Percentiles rank a stretch among this genome's conserved stretches.
Evolutionary conservation across 2,797 vertebrate species (phyloP).

Genomic region (Esox lucius): DNA sequence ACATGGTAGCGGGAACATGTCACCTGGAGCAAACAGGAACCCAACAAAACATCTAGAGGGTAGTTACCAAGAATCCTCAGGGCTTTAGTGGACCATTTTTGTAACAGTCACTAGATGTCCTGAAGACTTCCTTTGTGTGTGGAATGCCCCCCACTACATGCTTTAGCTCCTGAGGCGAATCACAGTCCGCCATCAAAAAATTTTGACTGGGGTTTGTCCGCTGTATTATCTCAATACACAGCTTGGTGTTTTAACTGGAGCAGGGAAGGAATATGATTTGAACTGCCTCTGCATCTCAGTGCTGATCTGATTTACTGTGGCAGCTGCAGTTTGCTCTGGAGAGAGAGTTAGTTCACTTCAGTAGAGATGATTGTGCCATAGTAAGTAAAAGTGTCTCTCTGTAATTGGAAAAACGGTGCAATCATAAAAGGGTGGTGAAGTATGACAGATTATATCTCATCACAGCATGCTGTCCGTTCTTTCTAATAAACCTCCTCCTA

Average conservation of each 20-base stretch:
- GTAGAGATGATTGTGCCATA: not conserved
- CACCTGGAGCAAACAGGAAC: too few relatives aligned
- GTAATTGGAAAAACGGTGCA: not conserved
- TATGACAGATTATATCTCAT: conserved; percentile 23
- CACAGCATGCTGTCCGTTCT: conserved; percentile 1
- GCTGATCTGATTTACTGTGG: not conserved
- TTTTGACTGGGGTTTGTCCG: not conserved
- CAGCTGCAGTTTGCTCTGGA: not conserved
- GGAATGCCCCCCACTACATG: not conserved
- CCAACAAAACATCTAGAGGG: too few relatives aligned
- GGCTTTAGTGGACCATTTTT: too few relatives aligned
- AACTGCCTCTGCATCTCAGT: not conserved
- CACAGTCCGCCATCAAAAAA: not conserved
- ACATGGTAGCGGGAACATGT: too few relatives aligned
- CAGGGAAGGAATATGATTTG: conserved; percentile 4
- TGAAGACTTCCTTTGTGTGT: too few relatives aligned
- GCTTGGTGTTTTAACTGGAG: not conserved
- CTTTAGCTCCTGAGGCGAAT: not conserved
- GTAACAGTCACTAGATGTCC: too few relatives aligned
- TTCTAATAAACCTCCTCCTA: not conserved
- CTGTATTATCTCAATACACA: conserved; percentile 13
- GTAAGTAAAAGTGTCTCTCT: not conserved
- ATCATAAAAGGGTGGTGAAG: not conserved
- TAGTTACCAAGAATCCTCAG: too few relatives aligned
- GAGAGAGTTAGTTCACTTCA: not conserved